A percentile compares a stretch with the other conserved stretches of the same genome.
Conservation (phyloP, 2,797 vertebrate genomes). For the Nannoperca australis region DNA sequence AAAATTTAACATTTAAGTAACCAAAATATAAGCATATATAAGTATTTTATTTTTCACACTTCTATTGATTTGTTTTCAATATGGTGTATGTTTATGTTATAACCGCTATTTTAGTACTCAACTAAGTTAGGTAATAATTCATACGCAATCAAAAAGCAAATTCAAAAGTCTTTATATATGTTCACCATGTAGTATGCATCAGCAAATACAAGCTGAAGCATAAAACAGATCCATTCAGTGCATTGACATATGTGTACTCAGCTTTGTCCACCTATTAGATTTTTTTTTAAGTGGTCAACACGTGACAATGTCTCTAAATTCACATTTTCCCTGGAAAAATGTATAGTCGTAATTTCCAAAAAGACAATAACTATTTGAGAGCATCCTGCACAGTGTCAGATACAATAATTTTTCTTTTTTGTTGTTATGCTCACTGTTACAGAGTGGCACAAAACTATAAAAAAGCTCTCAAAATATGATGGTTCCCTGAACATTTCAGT, state of each 20-base stretch:
- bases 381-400: conserved; percentile 56
- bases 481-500: conserved; percentile 45
- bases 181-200: neutral
- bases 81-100: neutral
- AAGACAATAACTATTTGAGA: conserved; percentile 31
- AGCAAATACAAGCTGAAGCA: neutral
- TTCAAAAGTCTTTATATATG: neutral
- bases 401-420: conserved; percentile 28
- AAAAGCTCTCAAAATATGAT: conserved; percentile 31
- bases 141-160: neutral
- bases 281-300: neutral
- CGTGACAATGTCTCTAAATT: conserved; percentile 23
- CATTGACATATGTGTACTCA: neutral
- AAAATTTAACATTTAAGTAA: conserved; percentile 54
- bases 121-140: neutral
- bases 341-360: conserved; percentile 13
- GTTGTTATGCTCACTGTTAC: conserved; percentile 31
- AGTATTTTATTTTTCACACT: conserved; percentile 14
- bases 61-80: neutral
- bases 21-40: conserved; percentile 4
- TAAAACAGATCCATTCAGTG: neutral
- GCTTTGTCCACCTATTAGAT: neutral
- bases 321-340: conserved; percentile 7
- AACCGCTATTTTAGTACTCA: neutral
- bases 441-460: conserved; percentile 38